phyloP scores from a whole-genome alignment of 1,140 invertebrate species.

The Oryzaephilus surinamensis region DNA sequence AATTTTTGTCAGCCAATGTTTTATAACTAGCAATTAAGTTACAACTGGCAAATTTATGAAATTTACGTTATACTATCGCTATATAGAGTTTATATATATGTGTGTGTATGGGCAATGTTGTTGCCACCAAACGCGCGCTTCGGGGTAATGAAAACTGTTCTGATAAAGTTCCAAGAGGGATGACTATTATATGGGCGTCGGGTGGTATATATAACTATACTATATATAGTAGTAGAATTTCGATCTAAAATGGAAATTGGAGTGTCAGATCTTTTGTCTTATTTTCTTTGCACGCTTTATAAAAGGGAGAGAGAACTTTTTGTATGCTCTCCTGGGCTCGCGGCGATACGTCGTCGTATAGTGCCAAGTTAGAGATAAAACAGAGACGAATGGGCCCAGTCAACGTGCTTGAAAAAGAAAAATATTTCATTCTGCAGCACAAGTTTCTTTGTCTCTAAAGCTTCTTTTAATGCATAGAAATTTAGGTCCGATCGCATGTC shows the following conservation, averaged over 20 bases:
- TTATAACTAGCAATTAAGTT: no score
- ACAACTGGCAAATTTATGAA: no score
- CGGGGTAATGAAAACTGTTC: no score
- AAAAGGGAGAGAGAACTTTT: no score
- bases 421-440: constrained; percentile 22
- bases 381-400: constrained; percentile 28
- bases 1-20: no score
- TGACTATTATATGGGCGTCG: no score
- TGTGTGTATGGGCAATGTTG: no score
- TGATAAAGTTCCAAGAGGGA: constrained; percentile 25
- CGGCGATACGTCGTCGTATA: constrained; percentile 21
- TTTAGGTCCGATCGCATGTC: constrained; percentile 8
- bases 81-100: no score
- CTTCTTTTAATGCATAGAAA: constrained; percentile 11
- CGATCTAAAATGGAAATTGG: constrained; percentile 36
- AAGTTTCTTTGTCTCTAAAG: constrained; percentile 29
- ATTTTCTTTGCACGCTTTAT: no score
- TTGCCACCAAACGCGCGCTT: no score
- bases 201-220: no score
- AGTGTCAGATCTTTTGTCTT: constrained; percentile 35
- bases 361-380: constrained; percentile 30
- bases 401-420: constrained; percentile 28
- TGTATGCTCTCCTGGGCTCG: constrained; percentile 27
- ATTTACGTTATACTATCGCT: no score
- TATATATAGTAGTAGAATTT: constrained; percentile 32